These are phyloP conservation scores for Phalloptychus januarius DNA, from an alignment of 2,797 vertebrate genomes.

Conservation along the genomic window DNA sequence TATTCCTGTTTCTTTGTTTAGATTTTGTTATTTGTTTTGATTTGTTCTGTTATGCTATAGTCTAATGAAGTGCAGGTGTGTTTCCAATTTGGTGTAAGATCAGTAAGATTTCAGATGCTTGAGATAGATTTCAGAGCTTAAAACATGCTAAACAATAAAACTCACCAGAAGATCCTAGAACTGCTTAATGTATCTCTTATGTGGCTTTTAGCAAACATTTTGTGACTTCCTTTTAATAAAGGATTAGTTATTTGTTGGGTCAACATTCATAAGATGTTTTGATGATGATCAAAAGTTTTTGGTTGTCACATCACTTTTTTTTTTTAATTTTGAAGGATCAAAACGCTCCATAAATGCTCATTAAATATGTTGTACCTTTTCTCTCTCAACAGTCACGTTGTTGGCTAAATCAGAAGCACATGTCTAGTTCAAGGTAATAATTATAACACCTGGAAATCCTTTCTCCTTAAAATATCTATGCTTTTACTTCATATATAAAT, in stretches of 20 bases:
- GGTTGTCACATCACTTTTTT: not conserved
- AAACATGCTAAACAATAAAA: too few species aligned
- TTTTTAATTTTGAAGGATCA: not conserved
- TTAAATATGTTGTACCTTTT: not conserved
- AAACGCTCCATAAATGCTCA: not conserved
- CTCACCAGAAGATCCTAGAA: too few species aligned
- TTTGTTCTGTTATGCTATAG: too few species aligned
- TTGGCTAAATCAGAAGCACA: not conserved
- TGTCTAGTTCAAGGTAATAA: not conserved
- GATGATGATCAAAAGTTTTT: not conserved
- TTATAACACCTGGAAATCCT: not conserved
- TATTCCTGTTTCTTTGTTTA: too few species aligned
- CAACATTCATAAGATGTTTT: not conserved
- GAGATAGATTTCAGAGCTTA: too few species aligned
- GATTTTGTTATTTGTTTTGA: too few species aligned
- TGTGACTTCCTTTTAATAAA: not conserved
- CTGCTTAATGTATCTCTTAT: not conserved
- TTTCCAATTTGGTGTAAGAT: too few species aligned
- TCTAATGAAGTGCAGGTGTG: too few species aligned
- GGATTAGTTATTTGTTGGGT: not conserved
- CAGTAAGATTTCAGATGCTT: too few species aligned
- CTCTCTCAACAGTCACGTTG: not conserved
- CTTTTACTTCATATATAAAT: not conserved
- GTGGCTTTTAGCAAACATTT: not conserved
- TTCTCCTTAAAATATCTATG: not conserved